These are phyloP conservation scores for Bucco capensis DNA, from an alignment of 2,113 vertebrate genomes.

Conservation along the genomic window DNA sequence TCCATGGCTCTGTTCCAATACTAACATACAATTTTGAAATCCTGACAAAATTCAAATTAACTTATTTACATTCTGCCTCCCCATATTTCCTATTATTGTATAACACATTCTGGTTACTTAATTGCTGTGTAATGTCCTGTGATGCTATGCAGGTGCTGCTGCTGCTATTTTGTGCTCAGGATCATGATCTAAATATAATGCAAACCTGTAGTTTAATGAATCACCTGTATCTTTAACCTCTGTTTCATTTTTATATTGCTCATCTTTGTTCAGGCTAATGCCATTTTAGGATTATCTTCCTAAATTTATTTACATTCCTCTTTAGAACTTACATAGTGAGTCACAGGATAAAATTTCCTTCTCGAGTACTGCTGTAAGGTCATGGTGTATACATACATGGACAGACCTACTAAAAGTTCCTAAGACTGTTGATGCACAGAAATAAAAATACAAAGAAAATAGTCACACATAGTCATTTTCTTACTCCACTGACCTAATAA, in stretches of 20 bases:
- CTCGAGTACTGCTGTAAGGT: background rate
- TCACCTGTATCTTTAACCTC: background rate
- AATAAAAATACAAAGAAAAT: background rate
- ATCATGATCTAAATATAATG: background rate
- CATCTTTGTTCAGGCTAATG: background rate
- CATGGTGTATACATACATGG: background rate
- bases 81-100: conserved; percentile 55
- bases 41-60: conserved; percentile 54
- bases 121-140: background rate
- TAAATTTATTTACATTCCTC: background rate
- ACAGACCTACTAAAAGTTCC: background rate
- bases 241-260: background rate
- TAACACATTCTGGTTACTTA: conserved; percentile 9
- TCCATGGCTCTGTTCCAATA: conserved; percentile 39
- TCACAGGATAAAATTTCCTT: background rate
- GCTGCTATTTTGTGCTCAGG: background rate
- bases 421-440: background rate
- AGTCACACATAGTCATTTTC: background rate
- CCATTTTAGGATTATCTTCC: background rate
- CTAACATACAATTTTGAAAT: conserved; percentile 43
- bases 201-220: background rate
- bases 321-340: background rate
- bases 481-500: background rate
- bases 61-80: conserved; percentile 40
- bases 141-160: conserved; percentile 22